A percentile compares a stretch with the other conserved stretches of the same genome.
These are phyloP conservation scores for Baronia brevicornis DNA, from an alignment of 2,888 invertebrate genomes.

Conservation along the genomic window DNA sequence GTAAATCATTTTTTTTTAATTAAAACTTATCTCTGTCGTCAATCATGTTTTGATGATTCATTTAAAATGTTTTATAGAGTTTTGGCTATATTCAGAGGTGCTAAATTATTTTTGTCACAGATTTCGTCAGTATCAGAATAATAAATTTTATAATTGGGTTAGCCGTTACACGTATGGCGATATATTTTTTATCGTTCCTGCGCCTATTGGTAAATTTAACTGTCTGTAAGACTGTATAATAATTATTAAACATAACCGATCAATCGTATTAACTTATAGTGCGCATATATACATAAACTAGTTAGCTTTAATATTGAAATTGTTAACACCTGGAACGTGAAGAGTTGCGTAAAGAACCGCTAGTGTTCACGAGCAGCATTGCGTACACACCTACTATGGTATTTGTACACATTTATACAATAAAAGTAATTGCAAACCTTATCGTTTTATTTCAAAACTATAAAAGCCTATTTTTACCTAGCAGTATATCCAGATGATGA, in stretches of 20 bases:
- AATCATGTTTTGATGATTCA: background rate
- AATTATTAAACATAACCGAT: constrained; percentile 25
- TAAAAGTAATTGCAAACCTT: constrained; percentile 33
- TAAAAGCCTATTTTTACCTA: too few relatives aligned
- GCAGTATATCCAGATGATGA: too few relatives aligned
- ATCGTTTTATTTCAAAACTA: constrained; percentile 11
- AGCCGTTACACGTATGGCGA: too few relatives aligned
- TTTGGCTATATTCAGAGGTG: constrained; percentile 9
- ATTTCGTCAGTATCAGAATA: too few relatives aligned
- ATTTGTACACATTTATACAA: constrained; percentile 67
- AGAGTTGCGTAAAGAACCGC: constrained; percentile 8
- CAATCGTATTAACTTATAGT: constrained; percentile 15
- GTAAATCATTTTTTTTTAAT: constrained; percentile 7
- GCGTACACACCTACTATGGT: constrained; percentile 53
- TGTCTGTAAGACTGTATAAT: constrained; percentile 48
- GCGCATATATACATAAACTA: constrained; percentile 7
- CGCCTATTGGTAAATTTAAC: constrained; percentile 27
- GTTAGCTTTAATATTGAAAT: constrained; percentile 11
- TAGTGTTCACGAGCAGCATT: constrained; percentile 31
- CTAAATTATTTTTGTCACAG: constrained; percentile 5
- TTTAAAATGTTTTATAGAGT: too few relatives aligned
- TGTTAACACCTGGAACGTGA: constrained; percentile 19
- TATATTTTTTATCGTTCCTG: constrained; percentile 14
- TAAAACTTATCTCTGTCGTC: constrained; percentile 1
- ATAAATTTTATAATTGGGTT: too few relatives aligned